Evolutionary conservation across 1,140 invertebrate species (phyloP), one percentile per base, ranked within the genome.

Genomic region (Latrodectus geometricus): DNA sequence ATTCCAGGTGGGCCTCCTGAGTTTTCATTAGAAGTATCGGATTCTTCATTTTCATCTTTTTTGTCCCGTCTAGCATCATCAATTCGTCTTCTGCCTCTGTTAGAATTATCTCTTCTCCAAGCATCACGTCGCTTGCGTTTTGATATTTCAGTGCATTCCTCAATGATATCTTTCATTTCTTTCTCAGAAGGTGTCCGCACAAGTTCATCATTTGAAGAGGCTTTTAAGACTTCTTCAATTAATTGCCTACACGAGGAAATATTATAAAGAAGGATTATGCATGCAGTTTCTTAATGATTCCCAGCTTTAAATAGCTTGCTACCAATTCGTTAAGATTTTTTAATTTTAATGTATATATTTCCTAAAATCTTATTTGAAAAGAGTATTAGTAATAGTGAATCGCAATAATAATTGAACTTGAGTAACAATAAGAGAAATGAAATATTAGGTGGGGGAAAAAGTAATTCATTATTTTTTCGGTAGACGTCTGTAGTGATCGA

Each of bases 101-200:
- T 8, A 35, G 35, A 35, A 35, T 35, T 35, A 35, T 5, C 35
- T 61, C 54, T 61, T 61, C 17, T 61, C 54, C 54, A 61, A 17
- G 54, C 8, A 11, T 61, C 54, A 3, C 54, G 54, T 70, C 68
- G 20, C 65, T 49, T 70, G 2, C 49, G 49, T 1, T 15, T 15
- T 14, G 79, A 81, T 17, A 83, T 72, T 0, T 17, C 23, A 9
- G 17, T 52, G 81, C 81, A 83, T 14, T 83, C 81, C 14, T 83
- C 72, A 0, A 73, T 23, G n/a, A 83, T 9, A 12, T 65, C 23
- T 65, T 48, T 14, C 17, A 75, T 14, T 8, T 83, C 70, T 3
- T 61, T 48, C 35, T 48, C 9, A 8, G 70, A 20, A 8, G 72
- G 56, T 8, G 11, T 35, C 0, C 52, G 52, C 7, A 83, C 14